Percentiles rank a stretch among this genome's conserved stretches.
phyloP scores from a whole-genome alignment of 2,888 invertebrate genomes.

The Trichogramma evanescens region DNA sequence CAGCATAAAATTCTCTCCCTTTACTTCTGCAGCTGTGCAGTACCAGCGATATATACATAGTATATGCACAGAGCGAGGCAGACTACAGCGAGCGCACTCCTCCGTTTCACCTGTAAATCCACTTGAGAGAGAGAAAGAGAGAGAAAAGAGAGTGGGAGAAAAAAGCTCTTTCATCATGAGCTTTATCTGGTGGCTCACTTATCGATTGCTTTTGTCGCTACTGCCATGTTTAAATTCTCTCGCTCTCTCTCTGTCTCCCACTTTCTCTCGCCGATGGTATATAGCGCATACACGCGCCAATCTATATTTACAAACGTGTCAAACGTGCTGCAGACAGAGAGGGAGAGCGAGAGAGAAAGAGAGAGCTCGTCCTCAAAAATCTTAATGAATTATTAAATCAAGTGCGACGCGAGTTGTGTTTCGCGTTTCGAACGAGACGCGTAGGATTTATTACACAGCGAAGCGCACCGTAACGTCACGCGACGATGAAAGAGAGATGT shows the following conservation, averaged over 20 bases:
- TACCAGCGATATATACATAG: no score
- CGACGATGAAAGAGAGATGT: no score
- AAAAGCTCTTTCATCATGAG: no score
- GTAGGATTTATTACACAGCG: no score
- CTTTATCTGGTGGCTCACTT: no score
- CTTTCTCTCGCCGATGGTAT: not conserved
- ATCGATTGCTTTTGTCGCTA: slow-evolving; percentile 10
- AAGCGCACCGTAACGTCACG: no score
- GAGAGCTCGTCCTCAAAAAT: slow-evolving; percentile 9
- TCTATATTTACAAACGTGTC: not conserved
- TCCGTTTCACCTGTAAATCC: slow-evolving; percentile 16
- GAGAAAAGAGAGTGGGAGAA: no score
- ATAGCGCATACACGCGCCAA: not conserved
- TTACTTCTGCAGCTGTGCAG: no score
- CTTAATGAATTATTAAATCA: slow-evolving; percentile 16
- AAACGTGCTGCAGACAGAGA: not conserved
- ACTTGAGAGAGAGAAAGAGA: slow-evolving; percentile 3
- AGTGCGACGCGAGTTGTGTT: not conserved
- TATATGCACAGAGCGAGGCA: no score
- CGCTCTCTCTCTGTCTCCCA: not conserved
- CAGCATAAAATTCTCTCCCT: no score
- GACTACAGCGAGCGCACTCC: not conserved
- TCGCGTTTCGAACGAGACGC: not conserved
- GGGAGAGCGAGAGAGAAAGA: no score
- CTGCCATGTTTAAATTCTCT: slow-evolving; percentile 1